Evolutionary conservation across 2,113 vertebrate species (phyloP).

Genomic region (Apeltes quadracus): DNA sequence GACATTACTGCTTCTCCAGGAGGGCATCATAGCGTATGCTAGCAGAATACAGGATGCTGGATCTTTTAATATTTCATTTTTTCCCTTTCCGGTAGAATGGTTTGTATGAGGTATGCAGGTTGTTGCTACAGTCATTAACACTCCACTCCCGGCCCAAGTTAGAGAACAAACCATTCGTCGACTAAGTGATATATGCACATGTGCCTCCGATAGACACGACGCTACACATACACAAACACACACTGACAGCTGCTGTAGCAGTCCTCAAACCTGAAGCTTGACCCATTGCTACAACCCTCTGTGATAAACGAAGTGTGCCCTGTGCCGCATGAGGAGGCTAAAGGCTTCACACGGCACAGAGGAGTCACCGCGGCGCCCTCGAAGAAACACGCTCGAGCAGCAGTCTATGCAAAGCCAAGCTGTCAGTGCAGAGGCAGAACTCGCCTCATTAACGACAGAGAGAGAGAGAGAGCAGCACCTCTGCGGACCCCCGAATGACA

Average conservation of each 20-base stretch:
- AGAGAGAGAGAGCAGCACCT: conserved; percentile 24
- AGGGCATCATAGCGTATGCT: neutral
- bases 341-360: conserved; percentile 12
- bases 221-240: neutral
- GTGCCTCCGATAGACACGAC: neutral
- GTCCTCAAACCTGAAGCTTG: conserved; percentile 34
- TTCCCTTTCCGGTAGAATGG: conserved; percentile 3
- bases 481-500: conserved; percentile 41
- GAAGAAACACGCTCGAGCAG: conserved; percentile 30
- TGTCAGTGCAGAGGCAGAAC: conserved; percentile 37
- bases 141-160: neutral
- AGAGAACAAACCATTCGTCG: neutral
- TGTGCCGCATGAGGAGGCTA: conserved; percentile 12
- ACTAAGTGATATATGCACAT: neutral
- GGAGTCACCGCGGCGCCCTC: conserved; percentile 12
- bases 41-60: neutral
- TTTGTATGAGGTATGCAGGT: neutral
- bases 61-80: conserved; percentile 11
- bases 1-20: conserved; percentile 1
- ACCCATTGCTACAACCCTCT: conserved; percentile 45
- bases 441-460: conserved; percentile 51
- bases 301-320: conserved; percentile 25
- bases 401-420: conserved; percentile 51
- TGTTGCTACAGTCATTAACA: neutral
- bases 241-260: conserved; percentile 25